Evolutionary conservation across 1,140 invertebrate genomes (phyloP), one percentile per base, ranked within the genome.

Genomic region (Paraescarpia echinospica): DNA sequence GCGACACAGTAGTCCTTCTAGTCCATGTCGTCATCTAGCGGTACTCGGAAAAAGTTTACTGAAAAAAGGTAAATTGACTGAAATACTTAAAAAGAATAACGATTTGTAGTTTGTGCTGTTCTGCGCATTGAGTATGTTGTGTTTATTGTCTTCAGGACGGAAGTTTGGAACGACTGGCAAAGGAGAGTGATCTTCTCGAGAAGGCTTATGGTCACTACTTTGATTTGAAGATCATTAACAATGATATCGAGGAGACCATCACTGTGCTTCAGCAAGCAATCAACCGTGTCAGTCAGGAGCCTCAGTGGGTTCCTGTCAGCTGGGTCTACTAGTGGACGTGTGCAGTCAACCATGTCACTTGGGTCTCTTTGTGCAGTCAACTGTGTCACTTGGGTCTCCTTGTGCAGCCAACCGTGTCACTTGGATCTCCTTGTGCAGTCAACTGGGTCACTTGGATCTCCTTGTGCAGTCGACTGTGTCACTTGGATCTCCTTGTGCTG

Each of bases 241-340:
- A 99, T 97, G 99, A 99, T 96, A 99, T 99, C 93, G 99, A 99
- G 95, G 99, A 99, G 96, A 99, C 99, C 59, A 99, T 99, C 94
- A 97, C 97, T 48, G 97, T 98, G 92, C 96, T 99, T 93, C 98
- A 99, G 95, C 97, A 97, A 92, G 98, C 98, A 34, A 98, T 99
- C 93, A 98, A 99, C 93, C 97, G 98, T 92, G 97, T 99, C 91
- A 98, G 98, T 95, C 98, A 97, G 93, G 98, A 98, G 94, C 98
- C 98, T 88, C 99, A 99, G 96, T 99, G 99, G 99, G 98, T 99
- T 93, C 96, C 96, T 33, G 96, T 97, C 88, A 96, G 95, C 89
- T 96, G 96, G 96, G 95, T 96, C 34, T 96, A 96, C 93, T 96
- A 59, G 59, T 77, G 59, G 59, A 77, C 33, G 4, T 89, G 33